Percentiles rank a stretch among this genome's conserved stretches.
phyloP scores from a whole-genome alignment of 2,113 vertebrate genomes.

The Etheostoma cragini region DNA sequence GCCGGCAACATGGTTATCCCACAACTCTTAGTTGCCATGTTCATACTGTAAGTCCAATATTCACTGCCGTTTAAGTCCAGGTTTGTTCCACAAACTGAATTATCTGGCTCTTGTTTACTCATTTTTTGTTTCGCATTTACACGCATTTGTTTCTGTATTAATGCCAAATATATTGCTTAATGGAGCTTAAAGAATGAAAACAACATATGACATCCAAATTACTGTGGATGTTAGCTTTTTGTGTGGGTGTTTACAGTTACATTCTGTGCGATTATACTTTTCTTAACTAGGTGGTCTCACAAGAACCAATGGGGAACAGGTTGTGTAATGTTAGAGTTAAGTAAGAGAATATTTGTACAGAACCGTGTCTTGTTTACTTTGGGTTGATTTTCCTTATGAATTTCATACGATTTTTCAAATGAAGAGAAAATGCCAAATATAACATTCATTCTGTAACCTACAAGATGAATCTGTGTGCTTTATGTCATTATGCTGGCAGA shows the following conservation, averaged over 20 bases:
- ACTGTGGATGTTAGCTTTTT: not conserved
- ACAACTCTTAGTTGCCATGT: too few relatives aligned
- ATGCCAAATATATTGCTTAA: not conserved
- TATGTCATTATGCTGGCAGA: slow-evolving; percentile 11
- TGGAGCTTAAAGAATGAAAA: not conserved
- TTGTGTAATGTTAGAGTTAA: not conserved
- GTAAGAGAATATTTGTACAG: not conserved
- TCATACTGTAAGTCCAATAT: not conserved
- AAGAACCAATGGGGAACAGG: not conserved
- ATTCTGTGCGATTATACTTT: not conserved
- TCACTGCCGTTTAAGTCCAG: not conserved
- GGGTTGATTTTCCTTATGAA: slow-evolving; percentile 28
- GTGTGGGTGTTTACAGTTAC: not conserved
- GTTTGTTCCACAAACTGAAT: not conserved
- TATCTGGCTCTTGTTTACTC: not conserved
- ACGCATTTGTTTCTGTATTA: not conserved
- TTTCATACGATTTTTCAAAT: slow-evolving; percentile 37
- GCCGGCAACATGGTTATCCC: too few relatives aligned
- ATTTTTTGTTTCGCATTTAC: too few relatives aligned
- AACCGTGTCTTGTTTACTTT: slow-evolving; percentile 9
- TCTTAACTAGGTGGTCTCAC: not conserved
- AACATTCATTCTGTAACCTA: slow-evolving; percentile 33
- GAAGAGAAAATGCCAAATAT: slow-evolving; percentile 42
- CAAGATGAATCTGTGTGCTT: slow-evolving; percentile 30
- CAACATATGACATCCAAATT: not conserved